Evolutionary conservation across 1,140 invertebrate genomes (phyloP), one percentile per base, ranked within the genome.

Genomic region (Bursaphelenchus mucronatus): DNA sequence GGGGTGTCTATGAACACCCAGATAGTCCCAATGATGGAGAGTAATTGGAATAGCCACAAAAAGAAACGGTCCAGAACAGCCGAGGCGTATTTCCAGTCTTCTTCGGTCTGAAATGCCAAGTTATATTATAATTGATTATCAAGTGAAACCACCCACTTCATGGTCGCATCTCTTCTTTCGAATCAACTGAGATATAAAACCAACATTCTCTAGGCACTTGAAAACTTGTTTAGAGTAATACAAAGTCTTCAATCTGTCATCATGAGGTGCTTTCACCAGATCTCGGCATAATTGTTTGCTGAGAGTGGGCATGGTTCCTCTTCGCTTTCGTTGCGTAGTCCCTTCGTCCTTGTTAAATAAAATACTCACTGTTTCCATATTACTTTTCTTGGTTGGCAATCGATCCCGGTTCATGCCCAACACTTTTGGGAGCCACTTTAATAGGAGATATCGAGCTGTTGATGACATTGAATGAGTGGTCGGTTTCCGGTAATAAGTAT

Each of bases 11-110:
- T 86, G 80, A 97, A 94, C 80, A 97, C 97, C 55, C 80, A 78
- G 44, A 84, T 76, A 39, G 83, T 85, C 50, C 73, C 73, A 8
- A 69, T 55, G 41, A 75, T 73, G 83, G 92, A 96, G 65, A 92
- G 90, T 72, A 91, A 86, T 76, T 92, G 90, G 85, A 97, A 98
- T 76, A 94, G 88, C 88, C 91, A 95, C 55, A 98, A 87, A 84
- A 97, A 97, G 73, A 98, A 87, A 76, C 56, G 56, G 15, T 61
- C 53, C 13, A 64, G 17, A 57, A 64, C 54, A 5, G 56, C 56
- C 17, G 53, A 94, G 56, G 97, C 92, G 84, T 96, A 97, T 82
- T 96, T 95, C 94, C 94, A 98, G 84, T 97, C 94, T 51, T 83
- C 72, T 50, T 59, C 57, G 11, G 40, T 39, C 57, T 59, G 40